Conservation (phyloP, 2,888 invertebrate species). For the Timandra comae region DNA sequence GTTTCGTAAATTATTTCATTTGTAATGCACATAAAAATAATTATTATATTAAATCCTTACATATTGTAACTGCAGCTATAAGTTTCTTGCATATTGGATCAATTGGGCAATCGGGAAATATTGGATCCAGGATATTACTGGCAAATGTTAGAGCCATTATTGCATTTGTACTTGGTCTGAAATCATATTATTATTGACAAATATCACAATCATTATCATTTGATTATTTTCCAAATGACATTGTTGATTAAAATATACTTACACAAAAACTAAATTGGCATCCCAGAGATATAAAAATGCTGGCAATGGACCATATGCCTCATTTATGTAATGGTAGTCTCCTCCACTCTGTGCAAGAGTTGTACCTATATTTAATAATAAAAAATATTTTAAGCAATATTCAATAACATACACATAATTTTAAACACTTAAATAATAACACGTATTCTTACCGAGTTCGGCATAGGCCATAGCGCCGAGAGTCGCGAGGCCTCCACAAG, state of each 20-base stretch:
- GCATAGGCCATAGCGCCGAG: constrained; percentile 98
- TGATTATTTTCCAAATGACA: too few species aligned
- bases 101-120: constrained; percentile 85
- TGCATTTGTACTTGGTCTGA: constrained; percentile 96
- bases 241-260: constrained; percentile 67
- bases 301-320: constrained; percentile 93
- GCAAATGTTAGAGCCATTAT: constrained; percentile 97
- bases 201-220: too few species aligned
- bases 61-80: constrained; percentile 88
- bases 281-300: constrained; percentile 98
- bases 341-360: constrained; percentile 95
- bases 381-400: neutral
- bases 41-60: too few species aligned
- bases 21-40: too few species aligned
- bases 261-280: constrained; percentile 97
- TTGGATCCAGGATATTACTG: constrained; percentile 92
- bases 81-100: constrained; percentile 83
- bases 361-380: constrained; percentile 68
- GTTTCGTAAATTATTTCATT: too few species aligned
- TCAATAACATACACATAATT: neutral
- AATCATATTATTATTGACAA: too few species aligned
- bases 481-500: constrained; percentile 92
- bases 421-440: neutral
- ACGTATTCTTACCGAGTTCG: constrained; percentile 90
- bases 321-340: constrained; percentile 96